These are phyloP conservation scores for Cybosia mesomella DNA, from an alignment of 2,888 invertebrate species.

Conservation along the genomic window DNA sequence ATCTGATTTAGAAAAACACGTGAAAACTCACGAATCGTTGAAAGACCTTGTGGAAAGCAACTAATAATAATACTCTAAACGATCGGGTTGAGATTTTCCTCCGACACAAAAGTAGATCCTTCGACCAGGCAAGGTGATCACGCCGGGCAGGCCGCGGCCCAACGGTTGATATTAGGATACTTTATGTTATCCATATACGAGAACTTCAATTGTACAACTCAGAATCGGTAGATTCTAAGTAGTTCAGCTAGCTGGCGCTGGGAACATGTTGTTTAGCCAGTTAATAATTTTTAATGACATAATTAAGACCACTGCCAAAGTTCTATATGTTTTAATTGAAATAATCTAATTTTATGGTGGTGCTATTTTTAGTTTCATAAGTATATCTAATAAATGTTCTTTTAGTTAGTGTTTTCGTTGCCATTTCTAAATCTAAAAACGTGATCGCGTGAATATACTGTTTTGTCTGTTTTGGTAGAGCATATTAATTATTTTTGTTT, in stretches of 20 bases:
- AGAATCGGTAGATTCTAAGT: neutral
- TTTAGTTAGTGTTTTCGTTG: neutral
- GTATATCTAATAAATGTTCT: neutral
- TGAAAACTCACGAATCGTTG: slow-evolving; percentile 51
- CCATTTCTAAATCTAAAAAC: neutral
- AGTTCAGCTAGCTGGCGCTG: neutral
- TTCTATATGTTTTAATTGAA: neutral
- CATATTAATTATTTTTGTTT: too few species aligned
- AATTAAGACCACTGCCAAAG: neutral
- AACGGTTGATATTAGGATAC: neutral
- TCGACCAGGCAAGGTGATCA: neutral
- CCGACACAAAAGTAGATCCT: too few species aligned
- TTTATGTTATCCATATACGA: neutral
- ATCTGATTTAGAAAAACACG: slow-evolving; percentile 64
- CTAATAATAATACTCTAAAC: neutral
- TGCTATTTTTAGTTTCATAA: neutral
- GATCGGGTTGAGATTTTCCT: neutral
- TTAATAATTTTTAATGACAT: neutral
- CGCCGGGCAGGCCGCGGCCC: neutral
- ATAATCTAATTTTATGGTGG: neutral
- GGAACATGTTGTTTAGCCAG: neutral
- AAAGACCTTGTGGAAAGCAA: slow-evolving; percentile 5
- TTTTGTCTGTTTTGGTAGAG: too few species aligned
- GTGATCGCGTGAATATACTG: too few species aligned
- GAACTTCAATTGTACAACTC: neutral